A percentile compares a stretch with the other conserved stretches of the same genome.
Evolutionary conservation across 2,888 invertebrate genomes (phyloP).

Genomic region (Pseudococcus viburni): DNA sequence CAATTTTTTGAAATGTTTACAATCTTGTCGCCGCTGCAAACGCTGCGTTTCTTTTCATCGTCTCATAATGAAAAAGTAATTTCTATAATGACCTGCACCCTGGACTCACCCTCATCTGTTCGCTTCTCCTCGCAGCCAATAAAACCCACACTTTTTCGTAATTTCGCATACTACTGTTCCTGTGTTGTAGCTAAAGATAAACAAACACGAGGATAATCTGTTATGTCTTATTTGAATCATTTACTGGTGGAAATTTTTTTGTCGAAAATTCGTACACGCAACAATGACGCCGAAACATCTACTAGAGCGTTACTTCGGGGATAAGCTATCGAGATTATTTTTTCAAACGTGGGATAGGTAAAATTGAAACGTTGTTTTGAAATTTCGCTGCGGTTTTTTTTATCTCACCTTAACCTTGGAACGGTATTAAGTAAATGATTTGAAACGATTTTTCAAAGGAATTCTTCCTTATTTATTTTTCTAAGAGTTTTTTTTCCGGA

Average conservation of each 20-base stretch:
- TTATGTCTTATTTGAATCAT: not conserved
- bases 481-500: not conserved
- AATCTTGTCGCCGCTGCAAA: not conserved
- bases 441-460: not conserved
- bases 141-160: slow-evolving; percentile 24
- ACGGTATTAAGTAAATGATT: not conserved
- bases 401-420: slow-evolving; percentile 6
- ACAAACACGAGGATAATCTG: not conserved
- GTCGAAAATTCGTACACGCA: not conserved
- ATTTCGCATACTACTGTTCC: not conserved
- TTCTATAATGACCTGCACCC: not conserved
- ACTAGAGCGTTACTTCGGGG: not conserved
- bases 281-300: not conserved
- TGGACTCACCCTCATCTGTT: not conserved
- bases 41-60: not conserved
- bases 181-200: not conserved
- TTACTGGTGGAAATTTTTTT: not conserved
- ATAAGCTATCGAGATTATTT: not conserved
- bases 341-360: not conserved
- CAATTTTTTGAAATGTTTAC: slow-evolving; percentile 50
- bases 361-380: not conserved
- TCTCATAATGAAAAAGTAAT: not conserved
- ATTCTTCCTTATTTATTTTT: not conserved
- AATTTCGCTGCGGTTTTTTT: not conserved
- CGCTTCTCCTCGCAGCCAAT: not conserved